Evolutionary conservation across 1,140 invertebrate genomes (phyloP).

Genomic region (Ceratina calcarata): DNA sequence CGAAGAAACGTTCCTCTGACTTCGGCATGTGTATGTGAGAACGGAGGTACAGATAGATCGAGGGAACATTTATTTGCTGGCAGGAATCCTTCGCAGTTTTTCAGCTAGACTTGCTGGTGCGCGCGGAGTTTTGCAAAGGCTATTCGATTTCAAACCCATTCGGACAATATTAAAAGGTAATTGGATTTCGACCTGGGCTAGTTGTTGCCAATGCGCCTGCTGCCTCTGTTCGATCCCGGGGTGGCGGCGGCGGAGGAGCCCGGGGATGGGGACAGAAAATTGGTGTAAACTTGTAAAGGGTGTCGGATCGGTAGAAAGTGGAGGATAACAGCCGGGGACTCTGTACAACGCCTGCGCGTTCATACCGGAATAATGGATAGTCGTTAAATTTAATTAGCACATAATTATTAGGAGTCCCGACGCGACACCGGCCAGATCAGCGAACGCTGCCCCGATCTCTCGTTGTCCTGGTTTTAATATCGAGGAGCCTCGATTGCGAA

Average conservation of each 20-base stretch:
- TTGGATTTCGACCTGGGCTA: constrained; percentile 70
- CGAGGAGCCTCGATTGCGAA: constrained; percentile 56
- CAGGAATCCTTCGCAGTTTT: constrained; percentile 55
- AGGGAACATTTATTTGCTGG: constrained; percentile 59
- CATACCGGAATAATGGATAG: constrained; percentile 70
- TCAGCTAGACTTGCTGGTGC: constrained; percentile 28
- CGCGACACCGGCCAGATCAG: constrained; percentile 53
- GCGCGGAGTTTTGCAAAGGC: constrained; percentile 58
- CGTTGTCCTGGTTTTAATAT: constrained; percentile 67
- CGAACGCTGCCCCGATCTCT: constrained; percentile 64
- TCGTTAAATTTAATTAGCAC: constrained; percentile 77
- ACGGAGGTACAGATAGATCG: constrained; percentile 29
- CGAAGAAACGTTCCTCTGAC: constrained; percentile 27
- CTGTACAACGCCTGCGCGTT: constrained; percentile 30
- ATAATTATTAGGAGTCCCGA: constrained; percentile 70
- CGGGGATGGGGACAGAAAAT: not conserved
- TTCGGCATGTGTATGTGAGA: constrained; percentile 41
- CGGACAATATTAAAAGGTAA: constrained; percentile 73
- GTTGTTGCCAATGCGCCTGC: constrained; percentile 61
- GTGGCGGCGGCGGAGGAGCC: not conserved
- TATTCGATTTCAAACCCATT: constrained; percentile 57
- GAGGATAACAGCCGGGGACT: constrained; percentile 4
- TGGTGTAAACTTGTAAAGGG: constrained; percentile 15
- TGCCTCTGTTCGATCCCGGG: constrained; percentile 24
- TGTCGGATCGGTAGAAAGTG: constrained; percentile 33